Conservation (phyloP, 2,113 vertebrate species). For the Scomber japonicus region DNA sequence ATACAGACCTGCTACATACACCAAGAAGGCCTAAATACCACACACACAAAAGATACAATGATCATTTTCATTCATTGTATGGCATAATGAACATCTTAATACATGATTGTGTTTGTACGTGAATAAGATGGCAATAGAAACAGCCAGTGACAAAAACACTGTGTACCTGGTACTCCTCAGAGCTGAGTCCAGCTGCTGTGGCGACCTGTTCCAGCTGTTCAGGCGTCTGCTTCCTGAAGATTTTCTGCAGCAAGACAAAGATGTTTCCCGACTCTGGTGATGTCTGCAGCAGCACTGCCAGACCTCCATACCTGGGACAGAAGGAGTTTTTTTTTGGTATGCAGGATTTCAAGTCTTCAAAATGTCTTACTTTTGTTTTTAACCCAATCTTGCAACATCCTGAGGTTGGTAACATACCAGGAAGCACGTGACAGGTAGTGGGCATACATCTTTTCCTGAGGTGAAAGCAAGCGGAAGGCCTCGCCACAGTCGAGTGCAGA, state of each 20-base stretch:
- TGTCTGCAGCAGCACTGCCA: slow-evolving; percentile 91
- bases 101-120: neutral
- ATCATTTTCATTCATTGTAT: neutral
- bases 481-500: slow-evolving; percentile 89
- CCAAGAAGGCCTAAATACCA: slow-evolving; percentile 88
- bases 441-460: slow-evolving; percentile 89
- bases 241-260: slow-evolving; percentile 89
- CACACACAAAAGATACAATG: neutral
- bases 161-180: slow-evolving; percentile 91
- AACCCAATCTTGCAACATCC: neutral
- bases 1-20: slow-evolving; percentile 92
- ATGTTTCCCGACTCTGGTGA: slow-evolving; percentile 91
- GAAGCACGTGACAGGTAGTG: slow-evolving; percentile 90
- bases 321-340: neutral
- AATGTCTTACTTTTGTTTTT: too few relatives aligned
- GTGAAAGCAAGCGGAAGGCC: slow-evolving; percentile 89
- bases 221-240: slow-evolving; percentile 89
- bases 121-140: neutral
- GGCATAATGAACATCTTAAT: neutral
- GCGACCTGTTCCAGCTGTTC: slow-evolving; percentile 85
- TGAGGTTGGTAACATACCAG: slow-evolving; percentile 82
- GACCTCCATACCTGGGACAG: slow-evolving; percentile 88
- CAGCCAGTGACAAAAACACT: neutral
- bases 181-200: slow-evolving; percentile 83
- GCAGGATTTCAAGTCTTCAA: neutral